phyloP scores from a whole-genome alignment of 2,113 vertebrate genomes.

The Rhynchomys soricoides region DNA sequence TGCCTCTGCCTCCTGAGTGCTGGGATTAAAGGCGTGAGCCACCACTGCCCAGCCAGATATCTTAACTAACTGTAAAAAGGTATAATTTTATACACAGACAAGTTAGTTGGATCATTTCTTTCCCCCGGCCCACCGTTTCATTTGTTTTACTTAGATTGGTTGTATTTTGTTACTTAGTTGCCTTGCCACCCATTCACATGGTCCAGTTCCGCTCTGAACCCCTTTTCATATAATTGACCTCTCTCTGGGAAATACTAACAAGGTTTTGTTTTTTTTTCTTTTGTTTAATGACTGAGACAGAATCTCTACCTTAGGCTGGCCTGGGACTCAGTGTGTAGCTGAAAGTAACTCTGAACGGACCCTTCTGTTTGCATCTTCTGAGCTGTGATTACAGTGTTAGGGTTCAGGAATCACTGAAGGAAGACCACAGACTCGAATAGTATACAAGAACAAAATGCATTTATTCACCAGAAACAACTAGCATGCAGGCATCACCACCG shows the following conservation, averaged over 20 bases:
- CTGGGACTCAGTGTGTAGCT: neutral
- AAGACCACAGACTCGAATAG: no score
- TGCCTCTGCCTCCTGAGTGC: no score
- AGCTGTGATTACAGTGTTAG: neutral
- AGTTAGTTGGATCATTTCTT: neutral
- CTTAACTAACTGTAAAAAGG: neutral
- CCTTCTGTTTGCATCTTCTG: neutral
- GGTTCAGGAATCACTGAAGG: no score
- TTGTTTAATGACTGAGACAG: neutral
- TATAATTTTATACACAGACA: neutral
- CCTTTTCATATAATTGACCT: neutral
- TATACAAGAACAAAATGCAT: no score
- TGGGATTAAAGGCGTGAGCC: no score
- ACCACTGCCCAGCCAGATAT: neutral
- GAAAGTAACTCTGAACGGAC: neutral
- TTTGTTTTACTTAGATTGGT: neutral
- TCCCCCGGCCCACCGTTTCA: neutral
- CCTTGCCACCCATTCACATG: neutral
- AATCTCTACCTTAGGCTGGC: neutral
- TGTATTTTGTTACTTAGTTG: neutral
- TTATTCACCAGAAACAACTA: no score
- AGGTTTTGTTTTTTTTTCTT: neutral
- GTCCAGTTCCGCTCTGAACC: neutral
- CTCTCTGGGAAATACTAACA: slow-evolving; percentile 9
- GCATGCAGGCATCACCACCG: no score